A percentile compares a stretch with the other conserved stretches of the same genome.
These are phyloP conservation scores for Agrilus cyanescens DNA, from an alignment of 2,888 invertebrate species.

Conservation along the genomic window DNA sequence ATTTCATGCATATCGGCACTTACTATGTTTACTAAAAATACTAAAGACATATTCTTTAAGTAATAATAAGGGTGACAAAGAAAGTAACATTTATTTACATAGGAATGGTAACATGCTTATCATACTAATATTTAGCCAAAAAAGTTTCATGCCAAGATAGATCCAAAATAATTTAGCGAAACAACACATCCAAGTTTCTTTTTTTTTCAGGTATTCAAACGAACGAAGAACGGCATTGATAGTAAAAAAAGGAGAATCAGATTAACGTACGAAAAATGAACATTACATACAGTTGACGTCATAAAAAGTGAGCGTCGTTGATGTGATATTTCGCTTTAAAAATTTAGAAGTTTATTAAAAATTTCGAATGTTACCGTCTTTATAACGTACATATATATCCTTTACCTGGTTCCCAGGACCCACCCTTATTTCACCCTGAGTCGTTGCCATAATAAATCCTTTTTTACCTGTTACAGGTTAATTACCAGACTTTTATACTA, in stretches of 20 bases:
- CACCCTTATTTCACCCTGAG: conserved; percentile 67
- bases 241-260: conserved; percentile 7
- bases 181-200: too few relatives aligned
- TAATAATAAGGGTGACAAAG: too few relatives aligned
- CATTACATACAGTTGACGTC: conserved; percentile 3
- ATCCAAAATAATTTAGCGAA: too few relatives aligned
- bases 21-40: too few relatives aligned
- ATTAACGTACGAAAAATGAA: background rate
- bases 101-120: too few relatives aligned
- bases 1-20: background rate
- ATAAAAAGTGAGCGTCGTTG: background rate
- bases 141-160: too few relatives aligned
- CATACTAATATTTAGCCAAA: too few relatives aligned
- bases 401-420: conserved; percentile 67
- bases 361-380: conserved; percentile 40
- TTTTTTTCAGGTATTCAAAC: too few relatives aligned
- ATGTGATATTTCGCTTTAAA: conserved; percentile 7
- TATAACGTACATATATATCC: conserved; percentile 52
- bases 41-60: too few relatives aligned
- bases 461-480: background rate
- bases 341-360: background rate
- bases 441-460: conserved; percentile 43
- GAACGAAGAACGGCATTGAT: too few relatives aligned
- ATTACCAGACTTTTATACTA: too few relatives aligned
- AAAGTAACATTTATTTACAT: too few relatives aligned